phyloP scores from a whole-genome alignment of 2,113 vertebrate species.

The Channa argus region DNA sequence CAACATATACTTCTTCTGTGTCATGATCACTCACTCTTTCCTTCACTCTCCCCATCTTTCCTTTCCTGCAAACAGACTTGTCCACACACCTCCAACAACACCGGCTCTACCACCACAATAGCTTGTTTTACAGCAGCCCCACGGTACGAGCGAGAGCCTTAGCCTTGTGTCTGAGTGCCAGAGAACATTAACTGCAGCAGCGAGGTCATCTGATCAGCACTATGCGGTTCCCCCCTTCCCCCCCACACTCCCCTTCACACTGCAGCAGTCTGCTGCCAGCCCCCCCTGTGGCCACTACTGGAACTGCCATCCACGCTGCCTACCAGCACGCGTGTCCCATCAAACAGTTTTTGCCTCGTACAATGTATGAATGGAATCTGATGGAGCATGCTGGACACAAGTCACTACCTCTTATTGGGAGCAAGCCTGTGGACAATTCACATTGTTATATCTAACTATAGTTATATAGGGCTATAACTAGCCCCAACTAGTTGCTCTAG shows the following conservation, averaged over 20 bases:
- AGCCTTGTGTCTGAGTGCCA: slow-evolving; percentile 75
- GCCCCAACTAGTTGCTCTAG: slow-evolving; percentile 39
- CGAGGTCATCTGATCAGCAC: slow-evolving; percentile 81
- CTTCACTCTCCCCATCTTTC: slow-evolving; percentile 14
- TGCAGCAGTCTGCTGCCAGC: slow-evolving; percentile 71
- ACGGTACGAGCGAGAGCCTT: slow-evolving; percentile 58
- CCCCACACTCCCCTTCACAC: slow-evolving; percentile 43
- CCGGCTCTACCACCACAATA: slow-evolving; percentile 50
- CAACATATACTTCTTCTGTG: slow-evolving; percentile 37
- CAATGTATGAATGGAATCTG: slow-evolving; percentile 28
- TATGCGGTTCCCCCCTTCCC: slow-evolving; percentile 73
- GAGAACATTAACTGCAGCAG: slow-evolving; percentile 84
- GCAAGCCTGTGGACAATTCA: slow-evolving; percentile 24
- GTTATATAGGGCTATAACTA: not conserved
- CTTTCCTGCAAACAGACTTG: slow-evolving; percentile 26
- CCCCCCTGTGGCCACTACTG: slow-evolving; percentile 56
- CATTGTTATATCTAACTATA: slow-evolving; percentile 6
- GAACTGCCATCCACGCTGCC: slow-evolving; percentile 51
- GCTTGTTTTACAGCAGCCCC: slow-evolving; percentile 75
- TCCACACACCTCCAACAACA: slow-evolving; percentile 35
- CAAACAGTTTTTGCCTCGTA: slow-evolving; percentile 11
- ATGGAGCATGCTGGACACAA: slow-evolving; percentile 21
- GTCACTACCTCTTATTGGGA: slow-evolving; percentile 47
- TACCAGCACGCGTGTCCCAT: slow-evolving; percentile 19
- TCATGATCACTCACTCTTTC: slow-evolving; percentile 20